Conservation (phyloP, 2,113 vertebrate genomes). For the Alosa alosa region DNA sequence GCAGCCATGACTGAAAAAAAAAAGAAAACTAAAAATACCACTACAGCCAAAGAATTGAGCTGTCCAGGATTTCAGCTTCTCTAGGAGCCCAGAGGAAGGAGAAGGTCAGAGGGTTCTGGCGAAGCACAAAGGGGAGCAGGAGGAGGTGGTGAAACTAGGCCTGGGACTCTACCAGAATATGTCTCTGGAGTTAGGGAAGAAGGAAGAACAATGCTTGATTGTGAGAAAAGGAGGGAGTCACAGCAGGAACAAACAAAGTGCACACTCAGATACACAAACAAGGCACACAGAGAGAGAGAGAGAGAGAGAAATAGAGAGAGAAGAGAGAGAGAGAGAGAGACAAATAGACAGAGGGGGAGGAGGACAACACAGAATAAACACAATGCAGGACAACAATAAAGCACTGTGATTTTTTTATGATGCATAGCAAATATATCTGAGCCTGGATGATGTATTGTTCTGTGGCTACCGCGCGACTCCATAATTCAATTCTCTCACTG, state of each 20-base stretch:
- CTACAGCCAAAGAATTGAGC: neutral
- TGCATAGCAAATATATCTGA: neutral
- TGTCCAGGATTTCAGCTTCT: neutral
- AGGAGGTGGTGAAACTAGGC: neutral
- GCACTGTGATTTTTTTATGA: neutral
- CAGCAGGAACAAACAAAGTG: constrained; percentile 4
- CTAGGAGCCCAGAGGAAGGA: neutral
- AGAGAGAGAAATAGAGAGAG: neutral
- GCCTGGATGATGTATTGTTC: neutral
- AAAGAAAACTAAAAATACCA: neutral
- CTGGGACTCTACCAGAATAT: neutral
- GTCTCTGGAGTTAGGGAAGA: neutral
- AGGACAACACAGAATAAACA: neutral
- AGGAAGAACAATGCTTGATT: neutral
- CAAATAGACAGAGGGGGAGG: neutral
- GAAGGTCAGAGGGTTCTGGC: neutral
- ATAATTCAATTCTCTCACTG: neutral
- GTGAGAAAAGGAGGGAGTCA: neutral
- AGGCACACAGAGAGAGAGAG: neutral
- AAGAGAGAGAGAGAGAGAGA: neutral
- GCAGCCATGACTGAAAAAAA: neutral
- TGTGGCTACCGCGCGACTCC: neutral
- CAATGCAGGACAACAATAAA: neutral
- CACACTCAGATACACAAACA: neutral
- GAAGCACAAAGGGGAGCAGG: neutral